These are phyloP conservation scores for Ephestia elutella DNA, from an alignment of 1,140 invertebrate species.

Conservation along the genomic window DNA sequence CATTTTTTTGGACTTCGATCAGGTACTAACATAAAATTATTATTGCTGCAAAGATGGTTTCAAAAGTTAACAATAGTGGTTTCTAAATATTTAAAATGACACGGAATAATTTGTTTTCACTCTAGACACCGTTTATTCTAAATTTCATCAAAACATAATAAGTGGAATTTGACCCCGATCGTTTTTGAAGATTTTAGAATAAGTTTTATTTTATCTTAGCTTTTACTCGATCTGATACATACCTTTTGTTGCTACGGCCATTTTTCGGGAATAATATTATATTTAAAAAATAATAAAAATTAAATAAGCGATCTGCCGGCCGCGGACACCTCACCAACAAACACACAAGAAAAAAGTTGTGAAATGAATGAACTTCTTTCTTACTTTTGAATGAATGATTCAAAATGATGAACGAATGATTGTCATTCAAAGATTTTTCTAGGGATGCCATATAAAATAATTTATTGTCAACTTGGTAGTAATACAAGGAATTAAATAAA, in stretches of 20 bases:
- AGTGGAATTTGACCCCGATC: slow-evolving; percentile 60
- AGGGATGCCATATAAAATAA: too few relatives aligned
- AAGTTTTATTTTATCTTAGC: neutral
- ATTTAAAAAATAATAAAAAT: slow-evolving; percentile 16
- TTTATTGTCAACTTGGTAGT: too few relatives aligned
- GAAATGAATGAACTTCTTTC: slow-evolving; percentile 5
- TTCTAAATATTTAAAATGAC: too few relatives aligned
- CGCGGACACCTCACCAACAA: neutral
- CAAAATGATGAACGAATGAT: too few relatives aligned
- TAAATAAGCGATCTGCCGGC: neutral
- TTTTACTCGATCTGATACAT: slow-evolving; percentile 6
- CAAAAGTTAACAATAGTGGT: too few relatives aligned
- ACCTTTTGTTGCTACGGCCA: slow-evolving; percentile 59
- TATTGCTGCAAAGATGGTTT: too few relatives aligned
- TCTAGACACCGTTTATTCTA: neutral
- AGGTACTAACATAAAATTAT: too few relatives aligned
- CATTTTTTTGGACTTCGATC: too few relatives aligned
- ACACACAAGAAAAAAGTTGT: neutral
- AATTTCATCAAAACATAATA: slow-evolving; percentile 5
- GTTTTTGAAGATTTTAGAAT: slow-evolving; percentile 6
- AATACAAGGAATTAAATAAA: too few relatives aligned
- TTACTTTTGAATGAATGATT: slow-evolving; percentile 16
- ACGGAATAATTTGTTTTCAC: too few relatives aligned
- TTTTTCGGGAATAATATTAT: slow-evolving; percentile 21
- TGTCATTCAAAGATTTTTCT: too few relatives aligned